A percentile compares a stretch with the other conserved stretches of the same genome.
These are phyloP conservation scores for Blomia tropicalis DNA, from an alignment of 2,888 invertebrate species.

Conservation along the genomic window DNA sequence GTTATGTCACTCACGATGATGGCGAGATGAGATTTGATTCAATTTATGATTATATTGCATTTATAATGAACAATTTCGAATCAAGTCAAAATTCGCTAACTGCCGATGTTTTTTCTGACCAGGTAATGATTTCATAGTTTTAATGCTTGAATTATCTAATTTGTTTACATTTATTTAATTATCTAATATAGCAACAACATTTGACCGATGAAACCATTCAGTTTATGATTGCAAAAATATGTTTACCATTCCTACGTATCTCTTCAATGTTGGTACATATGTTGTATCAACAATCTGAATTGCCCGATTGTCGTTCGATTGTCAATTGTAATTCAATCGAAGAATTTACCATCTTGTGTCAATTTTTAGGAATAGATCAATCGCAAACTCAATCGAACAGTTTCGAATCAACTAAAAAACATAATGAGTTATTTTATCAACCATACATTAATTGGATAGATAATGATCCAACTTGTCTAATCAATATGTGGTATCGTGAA, in stretches of 20 bases:
- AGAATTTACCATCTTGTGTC: slow-evolving; percentile 18
- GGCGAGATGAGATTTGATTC: background rate
- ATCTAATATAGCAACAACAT: background rate
- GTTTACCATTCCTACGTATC: slow-evolving; percentile 46
- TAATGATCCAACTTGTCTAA: slow-evolving; percentile 31
- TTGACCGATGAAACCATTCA: background rate
- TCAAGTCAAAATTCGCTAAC: background rate
- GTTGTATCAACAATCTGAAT: slow-evolving; percentile 40
- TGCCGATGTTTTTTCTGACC: slow-evolving; percentile 1
- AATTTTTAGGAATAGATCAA: no score
- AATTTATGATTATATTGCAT: slow-evolving; percentile 13
- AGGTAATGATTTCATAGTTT: background rate
- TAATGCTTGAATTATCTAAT: background rate
- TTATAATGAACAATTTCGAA: slow-evolving; percentile 16
- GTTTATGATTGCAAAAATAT: slow-evolving; percentile 44
- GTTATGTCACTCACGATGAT: background rate
- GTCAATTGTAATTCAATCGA: slow-evolving; percentile 1
- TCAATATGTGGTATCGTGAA: slow-evolving; percentile 52
- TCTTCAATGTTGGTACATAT: slow-evolving; percentile 67
- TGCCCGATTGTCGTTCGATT: slow-evolving; percentile 3
- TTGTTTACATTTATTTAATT: background rate
- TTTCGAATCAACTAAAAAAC: no score
- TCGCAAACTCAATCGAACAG: no score
- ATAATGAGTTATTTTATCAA: background rate
- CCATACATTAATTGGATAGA: slow-evolving; percentile 28